Conservation (phyloP, 2,113 vertebrate species). For the Deroptyus accipitrinus region DNA sequence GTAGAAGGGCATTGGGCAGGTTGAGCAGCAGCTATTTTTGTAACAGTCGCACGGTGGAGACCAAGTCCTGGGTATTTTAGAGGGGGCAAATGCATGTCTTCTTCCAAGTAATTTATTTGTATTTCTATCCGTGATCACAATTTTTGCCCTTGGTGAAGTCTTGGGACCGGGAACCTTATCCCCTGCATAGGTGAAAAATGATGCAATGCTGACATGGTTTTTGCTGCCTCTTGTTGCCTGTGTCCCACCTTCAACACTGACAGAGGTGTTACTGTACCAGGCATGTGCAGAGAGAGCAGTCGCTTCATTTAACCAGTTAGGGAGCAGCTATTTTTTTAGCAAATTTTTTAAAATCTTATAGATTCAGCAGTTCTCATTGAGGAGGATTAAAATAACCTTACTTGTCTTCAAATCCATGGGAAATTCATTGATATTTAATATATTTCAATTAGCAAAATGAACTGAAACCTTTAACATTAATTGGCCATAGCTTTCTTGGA, state of each 20-base stretch:
- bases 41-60: background rate
- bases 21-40: background rate
- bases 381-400: background rate
- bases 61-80: slow-evolving; percentile 32
- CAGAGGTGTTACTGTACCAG: background rate
- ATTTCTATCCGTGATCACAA: slow-evolving; percentile 60
- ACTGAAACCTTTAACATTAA: background rate
- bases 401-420: background rate
- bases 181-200: slow-evolving; percentile 55
- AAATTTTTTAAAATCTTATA: background rate
- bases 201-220: slow-evolving; percentile 55
- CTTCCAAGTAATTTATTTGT: slow-evolving; percentile 67
- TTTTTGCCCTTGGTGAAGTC: slow-evolving; percentile 73
- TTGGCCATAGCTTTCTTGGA: background rate
- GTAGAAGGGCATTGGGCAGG: accelerated
- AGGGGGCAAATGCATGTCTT: slow-evolving; percentile 24
- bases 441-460: slow-evolving; percentile 12
- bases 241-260: slow-evolving; percentile 68
- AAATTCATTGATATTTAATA: background rate
- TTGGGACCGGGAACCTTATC: slow-evolving; percentile 56
- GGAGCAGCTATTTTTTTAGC: background rate
- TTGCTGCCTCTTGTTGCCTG: background rate
- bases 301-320: background rate
- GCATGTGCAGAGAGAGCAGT: background rate
- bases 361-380: background rate